Conservation (phyloP, 2,888 invertebrate genomes). For the Cephus pulcher region DNA sequence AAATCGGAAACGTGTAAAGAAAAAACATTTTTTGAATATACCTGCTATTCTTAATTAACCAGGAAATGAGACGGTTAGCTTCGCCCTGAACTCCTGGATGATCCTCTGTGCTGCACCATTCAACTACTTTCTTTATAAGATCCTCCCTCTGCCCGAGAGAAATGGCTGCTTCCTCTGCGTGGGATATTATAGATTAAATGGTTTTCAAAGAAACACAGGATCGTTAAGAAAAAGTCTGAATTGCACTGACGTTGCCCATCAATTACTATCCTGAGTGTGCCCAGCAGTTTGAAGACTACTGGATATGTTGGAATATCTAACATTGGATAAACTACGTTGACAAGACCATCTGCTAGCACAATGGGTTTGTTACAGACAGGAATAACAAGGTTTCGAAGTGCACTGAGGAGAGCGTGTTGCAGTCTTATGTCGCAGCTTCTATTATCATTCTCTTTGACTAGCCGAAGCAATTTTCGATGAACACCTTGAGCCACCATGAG, state of each 20-base stretch:
- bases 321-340: constrained; percentile 80
- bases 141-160: constrained; percentile 73
- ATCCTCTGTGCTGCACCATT: constrained; percentile 83
- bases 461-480: constrained; percentile 73
- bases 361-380: constrained; percentile 80
- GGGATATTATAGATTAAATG: neutral
- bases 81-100: constrained; percentile 88
- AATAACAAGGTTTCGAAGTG: constrained; percentile 82
- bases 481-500: constrained; percentile 85
- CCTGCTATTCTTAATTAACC: constrained; percentile 79
- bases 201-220: constrained; percentile 1
- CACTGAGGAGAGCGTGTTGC: constrained; percentile 82
- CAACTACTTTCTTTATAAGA: constrained; percentile 76
- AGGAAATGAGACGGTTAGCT: constrained; percentile 82
- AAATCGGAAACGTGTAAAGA: neutral
- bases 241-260: constrained; percentile 79
- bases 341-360: constrained; percentile 79
- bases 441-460: constrained; percentile 58
- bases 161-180: constrained; percentile 76
- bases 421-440: constrained; percentile 63
- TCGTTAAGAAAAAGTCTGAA: constrained; percentile 7
- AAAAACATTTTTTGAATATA: constrained; percentile 23
- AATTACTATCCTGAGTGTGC: constrained; percentile 86
- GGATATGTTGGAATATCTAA: constrained; percentile 77
- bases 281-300: constrained; percentile 88